Evolutionary conservation across 2,888 invertebrate species (phyloP).

Genomic region (Tortricodes alternella): DNA sequence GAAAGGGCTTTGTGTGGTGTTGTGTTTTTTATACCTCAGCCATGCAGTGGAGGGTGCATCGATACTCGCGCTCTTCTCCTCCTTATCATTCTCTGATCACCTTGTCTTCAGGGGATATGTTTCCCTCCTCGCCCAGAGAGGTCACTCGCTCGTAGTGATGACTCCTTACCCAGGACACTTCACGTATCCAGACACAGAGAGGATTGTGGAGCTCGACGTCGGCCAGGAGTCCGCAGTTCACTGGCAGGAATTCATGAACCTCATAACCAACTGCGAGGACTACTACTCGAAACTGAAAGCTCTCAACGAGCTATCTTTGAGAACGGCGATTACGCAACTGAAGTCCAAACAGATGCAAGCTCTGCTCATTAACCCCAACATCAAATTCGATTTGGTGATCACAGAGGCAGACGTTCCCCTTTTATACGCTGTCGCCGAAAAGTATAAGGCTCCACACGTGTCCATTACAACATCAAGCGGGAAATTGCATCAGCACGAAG

Average conservation of each 20-base stretch:
- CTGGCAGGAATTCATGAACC: constrained; percentile 64
- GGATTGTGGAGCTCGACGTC: constrained; percentile 66
- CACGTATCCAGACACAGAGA: constrained; percentile 58
- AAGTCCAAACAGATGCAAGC: constrained; percentile 69
- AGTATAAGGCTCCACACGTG: constrained; percentile 80
- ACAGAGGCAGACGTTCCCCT: constrained; percentile 79
- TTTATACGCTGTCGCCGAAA: constrained; percentile 75
- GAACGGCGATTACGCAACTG: constrained; percentile 65
- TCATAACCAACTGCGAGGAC: constrained; percentile 66
- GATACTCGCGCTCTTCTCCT: constrained; percentile 68
- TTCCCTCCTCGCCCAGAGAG: constrained; percentile 57
- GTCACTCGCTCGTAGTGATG: constrained; percentile 69
- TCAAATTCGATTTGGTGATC: constrained; percentile 81
- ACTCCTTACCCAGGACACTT: constrained; percentile 73
- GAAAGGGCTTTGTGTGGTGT: constrained; percentile 40
- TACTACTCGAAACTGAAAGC: constrained; percentile 54
- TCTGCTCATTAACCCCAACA: constrained; percentile 62
- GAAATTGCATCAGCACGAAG: constrained; percentile 71
- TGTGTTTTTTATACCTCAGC: constrained; percentile 41
- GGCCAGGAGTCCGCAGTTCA: constrained; percentile 59
- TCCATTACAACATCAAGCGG: constrained; percentile 77
- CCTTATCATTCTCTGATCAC: constrained; percentile 70
- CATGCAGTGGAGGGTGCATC: constrained; percentile 51
- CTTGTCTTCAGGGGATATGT: constrained; percentile 66
- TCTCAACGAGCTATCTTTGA: constrained; percentile 60